phyloP scores from a whole-genome alignment of 2,888 invertebrate species.

The Aleiodes leptofemur region DNA sequence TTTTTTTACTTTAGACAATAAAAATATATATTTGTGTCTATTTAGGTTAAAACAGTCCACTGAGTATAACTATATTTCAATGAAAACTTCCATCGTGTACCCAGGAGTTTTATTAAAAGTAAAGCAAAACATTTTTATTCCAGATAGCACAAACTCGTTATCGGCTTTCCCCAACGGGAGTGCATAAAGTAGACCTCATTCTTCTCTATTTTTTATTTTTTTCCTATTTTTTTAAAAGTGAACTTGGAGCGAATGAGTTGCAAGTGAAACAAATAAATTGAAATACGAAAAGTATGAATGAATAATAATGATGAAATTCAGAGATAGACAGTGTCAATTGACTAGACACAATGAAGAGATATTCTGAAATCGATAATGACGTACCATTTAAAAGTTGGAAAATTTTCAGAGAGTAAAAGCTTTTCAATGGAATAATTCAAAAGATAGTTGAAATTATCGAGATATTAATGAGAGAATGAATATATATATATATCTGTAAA shows the following conservation, averaged over 20 bases:
- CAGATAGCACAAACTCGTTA: conserved; percentile 28
- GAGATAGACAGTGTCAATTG: no score
- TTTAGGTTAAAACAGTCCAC: conserved; percentile 10
- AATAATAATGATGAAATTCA: neutral
- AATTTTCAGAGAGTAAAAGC: neutral
- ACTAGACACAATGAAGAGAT: no score
- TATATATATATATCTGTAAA: neutral
- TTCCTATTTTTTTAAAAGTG: neutral
- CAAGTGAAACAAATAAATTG: neutral
- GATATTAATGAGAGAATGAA: conserved; percentile 1
- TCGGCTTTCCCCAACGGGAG: conserved; percentile 21
- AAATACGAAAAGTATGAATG: conserved; percentile 3
- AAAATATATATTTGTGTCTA: conserved; percentile 28
- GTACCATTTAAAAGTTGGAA: neutral
- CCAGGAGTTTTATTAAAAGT: conserved; percentile 32
- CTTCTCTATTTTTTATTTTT: no score
- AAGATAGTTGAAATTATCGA: conserved; percentile 13
- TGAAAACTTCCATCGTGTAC: conserved; percentile 18
- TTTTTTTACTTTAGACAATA: neutral
- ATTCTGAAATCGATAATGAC: conserved; percentile 23
- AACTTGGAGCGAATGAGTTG: neutral
- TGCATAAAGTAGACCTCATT: neutral
- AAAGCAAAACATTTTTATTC: conserved; percentile 26
- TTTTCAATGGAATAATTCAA: conserved; percentile 9
- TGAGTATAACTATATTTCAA: conserved; percentile 6